Evolutionary conservation across 1,140 invertebrate genomes (phyloP), one percentile per base, ranked within the genome.

Genomic region (Anadara kagoshimensis): DNA sequence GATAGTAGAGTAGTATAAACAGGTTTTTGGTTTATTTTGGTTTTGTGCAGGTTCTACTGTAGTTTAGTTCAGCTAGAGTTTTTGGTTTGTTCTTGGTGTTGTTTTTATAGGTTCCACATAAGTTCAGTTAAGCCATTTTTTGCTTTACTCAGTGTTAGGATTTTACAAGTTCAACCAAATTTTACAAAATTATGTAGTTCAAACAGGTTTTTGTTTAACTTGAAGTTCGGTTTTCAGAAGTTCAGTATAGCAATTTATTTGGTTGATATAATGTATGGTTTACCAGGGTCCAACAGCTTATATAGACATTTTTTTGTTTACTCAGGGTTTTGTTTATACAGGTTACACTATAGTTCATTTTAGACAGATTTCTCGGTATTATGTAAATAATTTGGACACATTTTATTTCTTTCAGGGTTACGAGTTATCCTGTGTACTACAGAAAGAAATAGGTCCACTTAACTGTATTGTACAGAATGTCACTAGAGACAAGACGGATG

Each of bases 351-450:
- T 8, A 56, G 20, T 12, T 24, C 53, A 8, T 56, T n/a, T 18
- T 10, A n/a, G 7, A 12, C 20, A 18, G 20, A n/a, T 8, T 56
- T 10, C 16, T 12, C 20, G 22, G 10, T 8, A 12, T 56, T 10
- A 12, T n/a, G 10, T 59, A 10, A 11, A 8, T 36, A 12, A 59
- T 36, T 29, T 36, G 20, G 8, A 24, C 36, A 61, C 29, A 44
- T 62, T 63, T 63, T 16, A 24, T 26, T 66, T 43, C 4, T 66
- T 66, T 18, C 64, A 66, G 64, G 64, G 64, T 12, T 66, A 66
- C 22, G 64, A 66, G 2, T 54, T 66, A 2, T 16, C 22, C 11
- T 54, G 64, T 56, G 64, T 66, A 10, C 36, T 66, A 8, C 36
- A 54, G 22, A 36, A 24, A 18, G 29, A 36, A 10, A 26, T 66